Evolutionary conservation across 2,113 vertebrate genomes (phyloP), one percentile per base, ranked within the genome.

Genomic region (Cebus imitator): DNA sequence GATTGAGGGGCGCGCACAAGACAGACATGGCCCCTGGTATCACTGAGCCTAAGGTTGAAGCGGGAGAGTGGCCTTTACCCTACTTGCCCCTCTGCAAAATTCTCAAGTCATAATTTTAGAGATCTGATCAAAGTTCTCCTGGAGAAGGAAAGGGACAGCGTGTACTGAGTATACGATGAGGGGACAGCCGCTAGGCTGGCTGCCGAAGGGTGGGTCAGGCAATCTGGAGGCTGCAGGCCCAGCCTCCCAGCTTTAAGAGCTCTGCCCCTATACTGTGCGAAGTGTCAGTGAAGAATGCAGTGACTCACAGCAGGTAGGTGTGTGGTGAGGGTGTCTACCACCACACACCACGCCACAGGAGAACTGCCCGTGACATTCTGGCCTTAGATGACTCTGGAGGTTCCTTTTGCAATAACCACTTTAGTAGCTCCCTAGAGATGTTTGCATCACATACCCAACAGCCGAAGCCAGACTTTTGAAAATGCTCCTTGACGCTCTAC

Each of bases 231-330:
- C 61, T 1, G 0, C 25, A 80, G 73, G 23, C 14, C 40, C 52
- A 8, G 61, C 52, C 30, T 79, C 66, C 23, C 35, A 82, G 35
- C 83, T 84, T 84, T 7, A 25, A 61, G 1, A 1, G 18, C 14
- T 27, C 64, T n/a, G 55, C 9, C 48, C 30, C 48, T 23, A 6
- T 11, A 3, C 6, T 16, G 37, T 3, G 0, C 30, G 8, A 5
- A 20, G 48, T 0, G 40, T 20, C 3, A 2, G 5, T 0, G 14
- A 52, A 9, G 9, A 23, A 32, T 61, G 37, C 23, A 4, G 7
- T 17, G 87, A 57, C 23, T 0, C 9, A 27, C 5, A 55, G 72
- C 32, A 3, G 6, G 48, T 1, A 25, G 73, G 50, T 52, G 12
- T 30, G 6, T 0, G 30, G 12, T 14, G 6, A 1, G 1, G 17